phyloP scores from a whole-genome alignment of 2,113 vertebrate species.

The Nerophis ophidion region DNA sequence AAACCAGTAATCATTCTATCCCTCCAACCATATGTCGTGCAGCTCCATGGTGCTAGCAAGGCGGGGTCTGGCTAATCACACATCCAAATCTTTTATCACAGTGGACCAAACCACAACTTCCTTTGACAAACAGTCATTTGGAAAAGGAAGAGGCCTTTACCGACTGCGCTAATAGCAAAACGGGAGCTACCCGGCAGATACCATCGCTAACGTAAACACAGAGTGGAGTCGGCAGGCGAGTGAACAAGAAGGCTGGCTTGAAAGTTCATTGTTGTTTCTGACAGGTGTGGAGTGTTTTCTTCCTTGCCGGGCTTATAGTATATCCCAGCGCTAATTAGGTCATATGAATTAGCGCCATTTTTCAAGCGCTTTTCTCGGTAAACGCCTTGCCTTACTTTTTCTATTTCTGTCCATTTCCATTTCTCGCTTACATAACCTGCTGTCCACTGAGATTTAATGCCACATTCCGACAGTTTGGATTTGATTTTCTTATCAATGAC shows the following conservation, averaged over 20 bases:
- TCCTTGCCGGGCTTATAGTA: slow-evolving; percentile 1
- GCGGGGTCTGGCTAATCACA: slow-evolving; percentile 47
- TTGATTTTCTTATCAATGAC: neutral
- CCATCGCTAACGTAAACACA: slow-evolving; percentile 26
- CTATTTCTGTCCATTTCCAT: neutral
- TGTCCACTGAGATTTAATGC: neutral
- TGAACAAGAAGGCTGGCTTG: neutral
- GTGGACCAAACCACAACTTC: slow-evolving; percentile 57
- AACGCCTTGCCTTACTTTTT: neutral
- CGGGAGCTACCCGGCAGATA: slow-evolving; percentile 25
- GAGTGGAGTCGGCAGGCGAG: neutral
- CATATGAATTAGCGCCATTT: neutral
- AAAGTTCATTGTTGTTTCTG: slow-evolving; percentile 19
- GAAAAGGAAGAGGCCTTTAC: slow-evolving; percentile 52
- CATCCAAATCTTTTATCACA: slow-evolving; percentile 47
- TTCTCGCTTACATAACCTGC: neutral
- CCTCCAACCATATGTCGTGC: slow-evolving; percentile 18
- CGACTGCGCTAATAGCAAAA: slow-evolving; percentile 18
- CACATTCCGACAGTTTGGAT: neutral
- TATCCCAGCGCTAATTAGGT: slow-evolving; percentile 9
- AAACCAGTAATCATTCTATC: slow-evolving; percentile 46
- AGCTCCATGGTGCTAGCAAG: slow-evolving; percentile 42
- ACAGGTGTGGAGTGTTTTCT: slow-evolving; percentile 15
- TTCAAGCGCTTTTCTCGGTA: neutral
- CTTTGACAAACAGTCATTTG: slow-evolving; percentile 47